These are phyloP conservation scores for Ophiodon elongatus DNA, from an alignment of 2,113 vertebrate species.

Conservation along the genomic window DNA sequence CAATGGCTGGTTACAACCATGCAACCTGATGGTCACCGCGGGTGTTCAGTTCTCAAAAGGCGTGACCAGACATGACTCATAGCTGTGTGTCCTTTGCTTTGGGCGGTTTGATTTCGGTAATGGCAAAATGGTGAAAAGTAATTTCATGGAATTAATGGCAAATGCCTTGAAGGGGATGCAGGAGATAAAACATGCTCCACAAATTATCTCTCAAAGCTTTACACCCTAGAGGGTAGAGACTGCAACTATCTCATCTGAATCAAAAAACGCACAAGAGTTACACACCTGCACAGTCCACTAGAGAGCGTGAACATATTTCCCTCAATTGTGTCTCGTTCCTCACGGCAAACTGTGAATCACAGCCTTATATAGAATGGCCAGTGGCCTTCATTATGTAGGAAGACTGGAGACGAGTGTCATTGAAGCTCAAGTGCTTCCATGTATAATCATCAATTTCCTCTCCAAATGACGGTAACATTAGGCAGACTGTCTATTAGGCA, in stretches of 20 bases:
- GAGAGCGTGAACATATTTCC: not conserved
- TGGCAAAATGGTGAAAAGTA: conserved; percentile 3
- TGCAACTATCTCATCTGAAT: too few species aligned
- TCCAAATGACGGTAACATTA: not conserved
- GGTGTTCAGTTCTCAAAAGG: too few species aligned
- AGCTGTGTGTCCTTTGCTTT: conserved; percentile 2
- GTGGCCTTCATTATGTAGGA: not conserved
- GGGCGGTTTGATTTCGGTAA: conserved; percentile 13
- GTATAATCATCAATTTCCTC: not conserved
- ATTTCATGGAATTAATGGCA: conserved; percentile 29
- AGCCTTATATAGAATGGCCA: not conserved
- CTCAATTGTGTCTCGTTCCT: not conserved
- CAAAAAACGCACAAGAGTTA: too few species aligned
- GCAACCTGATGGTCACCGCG: not conserved
- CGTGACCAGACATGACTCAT: not conserved
- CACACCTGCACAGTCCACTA: too few species aligned
- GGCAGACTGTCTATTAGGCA: not conserved
- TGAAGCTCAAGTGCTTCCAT: not conserved
- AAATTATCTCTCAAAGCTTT: conserved; percentile 1
- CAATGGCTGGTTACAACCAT: not conserved
- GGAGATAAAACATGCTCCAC: conserved; percentile 4
- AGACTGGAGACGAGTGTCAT: not conserved
- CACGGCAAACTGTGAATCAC: not conserved
- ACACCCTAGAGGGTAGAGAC: too few species aligned
- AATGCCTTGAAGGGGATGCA: conserved; percentile 9